Evolutionary conservation across 2,888 invertebrate species (phyloP).

Genomic region (Rhorus exstirpatorius): DNA sequence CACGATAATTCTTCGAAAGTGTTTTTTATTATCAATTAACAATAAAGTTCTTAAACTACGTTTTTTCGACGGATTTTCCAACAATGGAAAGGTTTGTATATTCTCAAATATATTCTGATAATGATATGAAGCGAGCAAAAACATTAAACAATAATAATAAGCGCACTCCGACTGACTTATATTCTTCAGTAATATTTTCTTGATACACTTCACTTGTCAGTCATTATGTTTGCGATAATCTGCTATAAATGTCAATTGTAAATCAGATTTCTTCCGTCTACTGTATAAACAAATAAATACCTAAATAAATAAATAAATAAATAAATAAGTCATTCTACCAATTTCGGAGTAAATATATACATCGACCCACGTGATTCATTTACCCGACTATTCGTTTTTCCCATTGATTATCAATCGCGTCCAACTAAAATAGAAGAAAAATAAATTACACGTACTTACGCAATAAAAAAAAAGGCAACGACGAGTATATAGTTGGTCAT

Average conservation of each 20-base stretch:
- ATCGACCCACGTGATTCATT: neutral
- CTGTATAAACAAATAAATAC: neutral
- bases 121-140: too few species aligned
- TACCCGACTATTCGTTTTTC: neutral
- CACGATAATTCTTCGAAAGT: too few species aligned
- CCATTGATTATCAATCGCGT: neutral
- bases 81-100: too few species aligned
- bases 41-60: too few species aligned
- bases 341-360: neutral
- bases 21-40: too few species aligned
- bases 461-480: conserved; percentile 1
- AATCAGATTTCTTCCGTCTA: neutral
- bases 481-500: conserved; percentile 19
- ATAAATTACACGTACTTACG: too few species aligned
- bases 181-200: neutral
- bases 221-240: neutral
- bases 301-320: too few species aligned
- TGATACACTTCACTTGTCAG: neutral
- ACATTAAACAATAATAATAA: too few species aligned
- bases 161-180: too few species aligned
- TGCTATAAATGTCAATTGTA: neutral
- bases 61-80: too few species aligned
- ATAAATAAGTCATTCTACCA: neutral
- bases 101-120: too few species aligned
- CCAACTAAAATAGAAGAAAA: conserved; percentile 3